A percentile compares a stretch with the other conserved stretches of the same genome.
Conservation (phyloP, 2,888 invertebrate species). For the Oxystoma pomonae region DNA sequence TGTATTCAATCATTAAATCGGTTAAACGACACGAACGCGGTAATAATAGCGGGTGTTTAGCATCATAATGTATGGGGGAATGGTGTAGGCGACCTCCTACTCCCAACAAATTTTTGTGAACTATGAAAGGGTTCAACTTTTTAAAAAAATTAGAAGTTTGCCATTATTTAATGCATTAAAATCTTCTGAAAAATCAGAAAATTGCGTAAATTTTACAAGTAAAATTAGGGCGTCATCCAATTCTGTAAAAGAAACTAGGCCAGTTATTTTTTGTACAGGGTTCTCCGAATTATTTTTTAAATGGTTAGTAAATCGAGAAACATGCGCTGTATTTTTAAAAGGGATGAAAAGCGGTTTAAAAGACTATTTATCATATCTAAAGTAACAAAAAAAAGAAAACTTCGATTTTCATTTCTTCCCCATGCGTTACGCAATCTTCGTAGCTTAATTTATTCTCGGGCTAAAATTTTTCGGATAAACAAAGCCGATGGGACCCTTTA, state of each 20-base stretch:
- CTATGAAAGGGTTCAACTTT: slow-evolving; percentile 10
- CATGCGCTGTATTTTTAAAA: slow-evolving; percentile 2
- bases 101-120: slow-evolving; percentile 13
- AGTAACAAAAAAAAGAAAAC: not conserved
- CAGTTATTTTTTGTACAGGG: not conserved
- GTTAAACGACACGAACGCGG: slow-evolving; percentile 16
- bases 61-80: slow-evolving; percentile 9
- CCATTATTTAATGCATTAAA: slow-evolving; percentile 1
- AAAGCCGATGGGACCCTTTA: not conserved
- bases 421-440: too few species aligned
- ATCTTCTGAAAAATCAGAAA: slow-evolving; percentile 4
- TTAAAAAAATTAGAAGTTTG: slow-evolving; percentile 1
- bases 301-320: slow-evolving; percentile 2
- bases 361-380: not conserved
- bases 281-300: not conserved
- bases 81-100: slow-evolving; percentile 17
- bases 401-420: too few species aligned
- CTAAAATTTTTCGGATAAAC: too few species aligned
- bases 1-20: slow-evolving; percentile 22
- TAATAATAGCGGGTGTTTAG: slow-evolving; percentile 13
- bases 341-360: not conserved
- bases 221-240: slow-evolving; percentile 9
- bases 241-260: slow-evolving; percentile 1
- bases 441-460: too few species aligned
- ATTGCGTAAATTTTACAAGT: slow-evolving; percentile 15